Evolutionary conservation across 2,113 vertebrate species (phyloP), one percentile per base, ranked within the genome.

Genomic region (Melanerpes formicivorus): DNA sequence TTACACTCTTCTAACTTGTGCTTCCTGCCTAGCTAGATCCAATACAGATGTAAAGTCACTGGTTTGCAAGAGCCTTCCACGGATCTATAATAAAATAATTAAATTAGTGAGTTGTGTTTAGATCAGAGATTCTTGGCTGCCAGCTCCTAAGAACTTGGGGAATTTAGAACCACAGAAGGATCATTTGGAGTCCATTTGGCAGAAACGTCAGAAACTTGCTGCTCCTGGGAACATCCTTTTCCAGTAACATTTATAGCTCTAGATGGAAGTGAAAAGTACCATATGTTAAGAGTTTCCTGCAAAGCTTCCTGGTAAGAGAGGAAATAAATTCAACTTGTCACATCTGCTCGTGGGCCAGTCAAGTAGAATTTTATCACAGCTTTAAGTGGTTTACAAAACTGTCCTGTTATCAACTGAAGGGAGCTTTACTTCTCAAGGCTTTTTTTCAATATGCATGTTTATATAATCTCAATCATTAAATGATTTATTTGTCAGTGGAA

Each of bases 291-390:
- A 98, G 97, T 98, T 98, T 98, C 98, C 97, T 98, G 97, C 97
- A 98, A 98, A 98, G 98, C 98, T 98, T 98, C 97, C 97, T 98
- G 97, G 97, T 98, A 98, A 98, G 97, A 97, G 94, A 97, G 97
- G 97, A 97, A 98, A 99, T 98, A 98, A 98, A 99, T 99, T 99
- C 98, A 98, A 97, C 97, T 98, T 98, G 98, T 99, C 99, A 99
- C 98, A 99, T 98, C 98, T 98, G 98, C 98, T 98, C 84, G 42
- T 97, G 96, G 97, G 97, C 97, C 97, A 98, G 98, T 98, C 98
- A 97, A 98, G 97, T 94, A 98, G 98, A 98, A 98, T 99, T 98
- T 99, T 98, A 98, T 98, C 98, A 97, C 96, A 98, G 98, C 98
- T 98, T 98, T 98, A 98, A 98, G 98, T 98, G 98, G 98, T 98